Base-by-base conservation (phyloP, 2,888 invertebrate genomes). In the Rugalucina vietnamica region DNA sequence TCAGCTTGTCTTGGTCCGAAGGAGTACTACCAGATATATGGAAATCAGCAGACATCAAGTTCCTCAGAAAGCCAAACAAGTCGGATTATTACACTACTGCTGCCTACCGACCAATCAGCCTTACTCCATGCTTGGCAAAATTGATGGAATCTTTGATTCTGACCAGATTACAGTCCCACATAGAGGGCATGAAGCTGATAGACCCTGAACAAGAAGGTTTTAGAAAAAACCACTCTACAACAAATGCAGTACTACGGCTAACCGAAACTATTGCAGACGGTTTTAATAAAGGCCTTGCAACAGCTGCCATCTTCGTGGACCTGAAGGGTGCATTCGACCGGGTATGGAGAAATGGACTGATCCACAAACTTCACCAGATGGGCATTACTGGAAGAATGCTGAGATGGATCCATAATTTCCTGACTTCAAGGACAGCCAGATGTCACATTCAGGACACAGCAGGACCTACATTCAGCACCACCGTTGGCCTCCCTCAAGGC, bases 291-390 rank as follows among this genome's bases (percentile, higher is more conserved):
- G 65, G 50, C 49, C 27, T 39, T 12, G 3, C 29, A 21, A 73
- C 65, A 29, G 32, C 60, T 14, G 79, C 79, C 14, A 72, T 72
- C 32, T 75, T 80, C 36, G 21, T 80, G 18, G 70, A 80, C 36
- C 49, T 74, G 5, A 50, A 75, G 54, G 70, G 54, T 8, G 81
- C 81, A 8, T 81, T 70, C 29, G 75, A 81, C 43, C 5, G 27
- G 10, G 71, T 76, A 21, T 81, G 81, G 76, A 70, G 81, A 29
- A 29, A 81, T 18, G 81, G 76, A 14, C 49, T 81, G 12, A 71
- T 81, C n/a, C 32, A 49, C 29, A 70, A 71, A 29, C 37, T 81
- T 10, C 32, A 71, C 29, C 54, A 24, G 32, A 36, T 54, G 18
- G 81, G 81, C 21, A 39, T 81, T 3, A 70, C 29, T 14, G 76